Evolutionary conservation across 92 coral and sea anemone genomes (phyloP).

Genomic region (Plumapathes pennacea): DNA sequence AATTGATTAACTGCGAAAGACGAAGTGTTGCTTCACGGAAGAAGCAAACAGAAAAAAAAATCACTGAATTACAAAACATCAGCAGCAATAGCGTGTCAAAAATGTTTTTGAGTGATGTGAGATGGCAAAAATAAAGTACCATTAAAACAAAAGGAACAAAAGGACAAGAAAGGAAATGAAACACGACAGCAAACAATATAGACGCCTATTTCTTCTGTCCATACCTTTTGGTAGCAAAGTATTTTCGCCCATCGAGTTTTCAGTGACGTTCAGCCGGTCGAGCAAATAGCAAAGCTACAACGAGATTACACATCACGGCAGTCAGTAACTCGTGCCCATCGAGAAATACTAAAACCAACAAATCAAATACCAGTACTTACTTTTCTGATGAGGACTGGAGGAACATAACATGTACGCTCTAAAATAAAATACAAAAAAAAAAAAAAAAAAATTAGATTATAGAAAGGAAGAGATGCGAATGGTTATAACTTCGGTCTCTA

Average conservation of each 20-base stretch:
- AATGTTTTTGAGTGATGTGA: too few species aligned
- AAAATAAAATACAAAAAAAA: neutral
- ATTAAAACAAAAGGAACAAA: too few species aligned
- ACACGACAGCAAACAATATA: neutral
- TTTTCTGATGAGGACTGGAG: constrained; percentile 10
- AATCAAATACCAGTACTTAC: neutral
- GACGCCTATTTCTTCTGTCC: too few species aligned
- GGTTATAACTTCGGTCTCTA: too few species aligned
- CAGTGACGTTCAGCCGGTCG: constrained; percentile 17
- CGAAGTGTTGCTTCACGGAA: too few species aligned
- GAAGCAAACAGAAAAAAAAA: too few species aligned
- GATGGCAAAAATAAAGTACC: too few species aligned
- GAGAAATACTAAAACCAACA: neutral
- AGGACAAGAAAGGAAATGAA: too few species aligned
- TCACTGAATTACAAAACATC: too few species aligned
- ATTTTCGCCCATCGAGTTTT: neutral
- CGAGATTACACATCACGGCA: neutral
- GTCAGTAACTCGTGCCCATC: neutral
- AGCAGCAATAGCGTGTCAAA: too few species aligned
- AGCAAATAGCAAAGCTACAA: constrained; percentile 17
- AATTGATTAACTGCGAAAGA: too few species aligned
- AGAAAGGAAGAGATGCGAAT: neutral
- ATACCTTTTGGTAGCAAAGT: constrained; percentile 8
- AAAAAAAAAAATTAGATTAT: neutral
- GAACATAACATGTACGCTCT: constrained; percentile 12